These are phyloP conservation scores for Bovichtus variegatus DNA, from an alignment of 2,797 vertebrate genomes.

Conservation along the genomic window DNA sequence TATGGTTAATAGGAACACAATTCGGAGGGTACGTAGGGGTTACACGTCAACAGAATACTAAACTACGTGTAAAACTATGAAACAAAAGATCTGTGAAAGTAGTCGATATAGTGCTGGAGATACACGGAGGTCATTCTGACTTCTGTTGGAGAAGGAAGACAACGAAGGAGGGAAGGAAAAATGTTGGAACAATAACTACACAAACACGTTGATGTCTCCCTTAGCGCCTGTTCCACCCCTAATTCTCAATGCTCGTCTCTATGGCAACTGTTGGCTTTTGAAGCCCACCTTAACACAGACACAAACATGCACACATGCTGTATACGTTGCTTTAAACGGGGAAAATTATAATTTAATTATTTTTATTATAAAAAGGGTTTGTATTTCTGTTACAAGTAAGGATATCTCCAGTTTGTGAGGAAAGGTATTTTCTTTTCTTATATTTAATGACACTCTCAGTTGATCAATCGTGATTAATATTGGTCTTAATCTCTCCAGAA, in stretches of 20 bases:
- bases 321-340: no score
- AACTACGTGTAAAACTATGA: constrained; percentile 15
- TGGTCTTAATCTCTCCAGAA: constrained; percentile 7
- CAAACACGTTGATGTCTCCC: constrained; percentile 70
- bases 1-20: constrained; percentile 61
- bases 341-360: no score
- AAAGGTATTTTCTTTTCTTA: no score
- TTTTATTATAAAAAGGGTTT: no score
- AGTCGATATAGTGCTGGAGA: constrained; percentile 38
- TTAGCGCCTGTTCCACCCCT: constrained; percentile 57
- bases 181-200: constrained; percentile 63
- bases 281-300: constrained; percentile 39
- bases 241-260: constrained; percentile 73
- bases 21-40: constrained; percentile 5
- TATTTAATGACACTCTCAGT: not conserved
- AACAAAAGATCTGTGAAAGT: constrained; percentile 24
- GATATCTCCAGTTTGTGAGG: not conserved
- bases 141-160: constrained; percentile 23
- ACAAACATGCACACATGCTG: constrained; percentile 5
- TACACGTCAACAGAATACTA: constrained; percentile 46
- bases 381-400: not conserved
- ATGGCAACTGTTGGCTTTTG: constrained; percentile 79
- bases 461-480: constrained; percentile 19
- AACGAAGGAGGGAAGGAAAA: constrained; percentile 35
- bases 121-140: constrained; percentile 41